phyloP scores from a whole-genome alignment of 1,140 invertebrate species.

The Odontomachus brunneus region DNA sequence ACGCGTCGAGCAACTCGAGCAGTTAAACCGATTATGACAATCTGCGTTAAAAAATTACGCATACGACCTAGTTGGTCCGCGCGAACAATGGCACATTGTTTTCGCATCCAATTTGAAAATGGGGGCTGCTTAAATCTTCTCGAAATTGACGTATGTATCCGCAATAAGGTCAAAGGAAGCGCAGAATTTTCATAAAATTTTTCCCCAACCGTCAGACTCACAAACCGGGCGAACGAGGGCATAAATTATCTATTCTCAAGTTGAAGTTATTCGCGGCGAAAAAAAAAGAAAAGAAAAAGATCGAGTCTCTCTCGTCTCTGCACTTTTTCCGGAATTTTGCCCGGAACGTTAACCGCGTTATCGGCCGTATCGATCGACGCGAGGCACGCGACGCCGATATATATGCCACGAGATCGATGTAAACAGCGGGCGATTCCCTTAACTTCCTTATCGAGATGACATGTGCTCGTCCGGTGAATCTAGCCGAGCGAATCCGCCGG shows the following conservation, averaged over 20 bases:
- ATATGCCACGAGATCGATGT: constrained; percentile 30
- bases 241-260: not conserved
- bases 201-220: not conserved
- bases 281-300: not conserved
- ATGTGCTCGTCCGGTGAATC: constrained; percentile 53
- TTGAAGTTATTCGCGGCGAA: no score
- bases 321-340: not conserved
- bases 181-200: not conserved
- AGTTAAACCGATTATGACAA: constrained; percentile 26
- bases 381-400: not conserved
- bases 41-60: constrained; percentile 27
- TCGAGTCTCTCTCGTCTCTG: no score
- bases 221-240: not conserved
- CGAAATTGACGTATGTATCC: no score
- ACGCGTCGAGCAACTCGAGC: constrained; percentile 13
- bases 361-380: not conserved
- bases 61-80: constrained; percentile 17
- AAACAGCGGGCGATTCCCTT: constrained; percentile 50
- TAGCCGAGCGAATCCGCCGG: constrained; percentile 45
- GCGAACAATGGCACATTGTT: constrained; percentile 43
- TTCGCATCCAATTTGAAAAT: not conserved
- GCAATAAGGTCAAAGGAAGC: constrained; percentile 12
- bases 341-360: not conserved
- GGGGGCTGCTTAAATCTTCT: not conserved
- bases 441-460: constrained; percentile 56